Base-by-base conservation (phyloP, 1,140 invertebrate genomes). In the Dufourea novaeangliae region DNA sequence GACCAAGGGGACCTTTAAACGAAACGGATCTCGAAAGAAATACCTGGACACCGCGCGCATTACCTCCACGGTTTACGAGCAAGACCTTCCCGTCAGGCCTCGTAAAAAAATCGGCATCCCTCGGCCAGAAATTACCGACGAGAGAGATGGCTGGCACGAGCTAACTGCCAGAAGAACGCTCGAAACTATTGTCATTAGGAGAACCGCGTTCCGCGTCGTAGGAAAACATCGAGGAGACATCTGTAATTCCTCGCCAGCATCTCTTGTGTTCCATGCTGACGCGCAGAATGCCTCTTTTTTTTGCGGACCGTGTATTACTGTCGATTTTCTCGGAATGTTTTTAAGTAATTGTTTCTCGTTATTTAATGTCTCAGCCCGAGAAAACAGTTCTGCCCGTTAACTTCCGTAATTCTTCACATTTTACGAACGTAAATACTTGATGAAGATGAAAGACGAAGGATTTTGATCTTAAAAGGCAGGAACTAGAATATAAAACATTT, bases 111-210 rank as follows among this genome's bases (percentile, higher is more conserved):
- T 74, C 10, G 12, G 25, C 10, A 8, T 41, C 44, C 56, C 46
- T 27, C 59, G 57, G 34, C 10, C 74, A 50, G 66, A 67, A 73
- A 69, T 63, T 73, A 14, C 50, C 22, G 54, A 34, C 37, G 50
- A 37, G 41, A 44, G 32, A 32, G 64, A 59, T 63, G 20, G 66
- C 27, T 54, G 80, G 80, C 80, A 82, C 80, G 80, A 82, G 80
- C 80, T 79, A 75, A 64, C 41, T 32, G 56, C 32, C 64, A 63
- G 46, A 63, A 71, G 68, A 72, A 68, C 59, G 32, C 7, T 77
- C 41, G 52, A 50, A 54, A 78, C 20, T 32, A 37, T 62, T 62
- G 75, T 78, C 74, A 67, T 80, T 80, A 80, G 44, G 5, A 25
- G 20, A 10, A 3, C 34, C 22, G 20, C 41, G 62, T 79, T 75